Evolutionary conservation across 1,140 invertebrate genomes (phyloP), one percentile per base, ranked within the genome.

Genomic region (Microplitis mediator): DNA sequence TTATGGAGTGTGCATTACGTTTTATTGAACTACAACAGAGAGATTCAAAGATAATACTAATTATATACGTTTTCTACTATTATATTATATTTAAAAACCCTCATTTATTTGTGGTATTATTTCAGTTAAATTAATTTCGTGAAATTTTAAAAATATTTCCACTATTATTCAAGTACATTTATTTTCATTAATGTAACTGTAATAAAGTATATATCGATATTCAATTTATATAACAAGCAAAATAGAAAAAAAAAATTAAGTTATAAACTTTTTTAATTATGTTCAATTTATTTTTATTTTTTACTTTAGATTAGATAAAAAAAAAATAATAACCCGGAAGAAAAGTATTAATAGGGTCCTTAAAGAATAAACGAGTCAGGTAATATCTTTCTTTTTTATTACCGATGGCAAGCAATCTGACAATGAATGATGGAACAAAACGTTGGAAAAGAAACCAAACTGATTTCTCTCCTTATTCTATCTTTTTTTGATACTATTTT

Each of bases 271-370:
- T 56, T 56, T 23, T 56, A 31, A 31, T 61, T 23, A 31, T 31
- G 11, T 61, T 61, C 58, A 23, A 61, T 23, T 61, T 31, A 5
- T 64, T 35, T 23, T 61, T 31, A 5, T 64, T 35, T 39, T 64
- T 36, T 39, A 45, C 32, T 64, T 34, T 39, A 36, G n/a, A 62
- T 62, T 16, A 62, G 34, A 62, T n/a, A 13, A 23, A 31, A 61
- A 34, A 31, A 34, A 61, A 61, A 13, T 5, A 23, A 35, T 61
- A 61, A 61, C 32, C 39, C 39, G 39, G 39, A 61, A 31, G 16
- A 61, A 61, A 14, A 61, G 13, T 70, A 70, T 63, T 70, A 52
- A 63, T 70, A 63, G 68, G 56, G n/a, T 70, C 69, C 23, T 70
- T 70, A 52, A 35, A 31, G 52, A 45, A 61, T 36, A 58, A 69